These are phyloP conservation scores for Montipora cactus DNA, from an alignment of 64 coral and sea anemone species.

Conservation along the genomic window DNA sequence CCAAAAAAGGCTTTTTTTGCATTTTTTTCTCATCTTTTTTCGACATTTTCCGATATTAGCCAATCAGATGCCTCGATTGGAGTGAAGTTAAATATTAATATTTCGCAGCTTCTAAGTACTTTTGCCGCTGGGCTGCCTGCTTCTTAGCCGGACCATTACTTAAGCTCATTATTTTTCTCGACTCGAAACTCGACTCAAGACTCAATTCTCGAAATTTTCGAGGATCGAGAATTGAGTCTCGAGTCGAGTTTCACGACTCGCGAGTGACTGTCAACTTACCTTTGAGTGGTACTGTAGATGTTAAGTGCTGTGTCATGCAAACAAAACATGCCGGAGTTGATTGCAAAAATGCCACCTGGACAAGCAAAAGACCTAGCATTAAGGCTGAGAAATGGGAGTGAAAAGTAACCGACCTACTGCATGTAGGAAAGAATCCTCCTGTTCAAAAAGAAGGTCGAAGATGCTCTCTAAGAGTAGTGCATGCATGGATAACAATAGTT, in stretches of 20 bases:
- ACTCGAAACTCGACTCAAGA: too few relatives aligned
- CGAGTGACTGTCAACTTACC: background rate
- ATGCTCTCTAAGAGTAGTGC: background rate
- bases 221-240: too few relatives aligned
- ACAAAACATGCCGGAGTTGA: constrained; percentile 67
- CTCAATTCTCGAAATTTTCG: too few relatives aligned
- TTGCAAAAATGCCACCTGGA: constrained; percentile 58
- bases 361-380: constrained; percentile 69
- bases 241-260: too few relatives aligned
- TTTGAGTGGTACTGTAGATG: constrained; percentile 7
- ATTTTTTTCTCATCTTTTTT: background rate
- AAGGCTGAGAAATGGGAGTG: constrained; percentile 52
- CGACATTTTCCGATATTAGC: background rate
- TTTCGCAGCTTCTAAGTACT: background rate
- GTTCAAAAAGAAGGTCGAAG: background rate
- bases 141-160: background rate
- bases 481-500: background rate
- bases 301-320: constrained; percentile 66
- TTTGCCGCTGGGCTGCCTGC: background rate
- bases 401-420: constrained; percentile 7
- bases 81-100: background rate
- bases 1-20: background rate
- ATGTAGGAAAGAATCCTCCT: background rate
- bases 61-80: background rate
- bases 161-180: too few relatives aligned